phyloP scores from a whole-genome alignment of 2,888 invertebrate species.

The Pristionchus fissidentatus region DNA sequence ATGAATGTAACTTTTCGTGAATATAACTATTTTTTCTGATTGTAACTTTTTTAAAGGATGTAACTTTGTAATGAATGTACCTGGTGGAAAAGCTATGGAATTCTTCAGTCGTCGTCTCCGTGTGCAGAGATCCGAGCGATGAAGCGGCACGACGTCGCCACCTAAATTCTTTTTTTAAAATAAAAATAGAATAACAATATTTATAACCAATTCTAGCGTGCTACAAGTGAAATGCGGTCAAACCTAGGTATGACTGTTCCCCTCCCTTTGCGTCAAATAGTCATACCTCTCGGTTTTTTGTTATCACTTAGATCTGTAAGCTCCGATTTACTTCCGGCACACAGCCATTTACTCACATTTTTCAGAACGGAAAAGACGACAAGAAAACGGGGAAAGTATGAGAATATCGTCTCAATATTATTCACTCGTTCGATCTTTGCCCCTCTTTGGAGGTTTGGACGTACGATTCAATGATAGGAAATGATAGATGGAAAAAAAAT shows the following conservation, averaged over 20 bases:
- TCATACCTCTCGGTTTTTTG: too few species aligned
- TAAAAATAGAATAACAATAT: background rate
- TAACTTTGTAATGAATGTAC: background rate
- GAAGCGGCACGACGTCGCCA: slow-evolving; percentile 43
- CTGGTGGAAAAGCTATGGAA: slow-evolving; percentile 50
- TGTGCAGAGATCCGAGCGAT: slow-evolving; percentile 51
- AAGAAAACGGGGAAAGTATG: background rate
- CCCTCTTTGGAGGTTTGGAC: too few species aligned
- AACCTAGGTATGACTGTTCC: background rate
- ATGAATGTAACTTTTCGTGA: too few species aligned
- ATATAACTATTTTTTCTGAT: too few species aligned
- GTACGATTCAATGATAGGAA: background rate
- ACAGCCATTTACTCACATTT: too few species aligned
- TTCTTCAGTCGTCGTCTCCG: slow-evolving; percentile 51
- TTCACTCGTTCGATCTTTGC: background rate
- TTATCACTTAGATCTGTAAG: too few species aligned
- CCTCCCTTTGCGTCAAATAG: too few species aligned
- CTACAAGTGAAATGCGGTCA: too few species aligned
- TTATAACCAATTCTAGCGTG: background rate
- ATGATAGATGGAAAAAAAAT: background rate
- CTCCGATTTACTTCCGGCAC: too few species aligned
- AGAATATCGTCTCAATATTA: background rate
- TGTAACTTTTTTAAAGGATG: too few species aligned
- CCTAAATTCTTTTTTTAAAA: background rate
- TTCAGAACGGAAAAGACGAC: too few species aligned